phyloP scores from a whole-genome alignment of 1,140 invertebrate genomes.

The Proales similis region DNA sequence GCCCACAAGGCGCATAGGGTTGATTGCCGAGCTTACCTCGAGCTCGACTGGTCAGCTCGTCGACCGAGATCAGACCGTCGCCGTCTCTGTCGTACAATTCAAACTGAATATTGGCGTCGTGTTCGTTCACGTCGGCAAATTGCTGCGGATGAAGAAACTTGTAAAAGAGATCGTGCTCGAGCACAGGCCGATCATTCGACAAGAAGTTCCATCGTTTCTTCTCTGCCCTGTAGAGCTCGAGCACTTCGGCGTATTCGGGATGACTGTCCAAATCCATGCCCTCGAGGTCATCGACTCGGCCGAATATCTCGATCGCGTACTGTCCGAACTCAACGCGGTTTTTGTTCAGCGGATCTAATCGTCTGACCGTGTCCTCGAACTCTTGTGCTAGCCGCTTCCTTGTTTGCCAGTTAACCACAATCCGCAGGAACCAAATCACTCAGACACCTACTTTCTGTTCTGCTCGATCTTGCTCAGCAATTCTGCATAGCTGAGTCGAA shows the following conservation, averaged over 20 bases:
- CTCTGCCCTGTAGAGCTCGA: constrained; percentile 4
- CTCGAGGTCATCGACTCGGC: constrained; percentile 1
- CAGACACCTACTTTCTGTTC: too few relatives aligned
- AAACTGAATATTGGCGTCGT: not conserved
- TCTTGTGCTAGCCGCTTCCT: too few relatives aligned
- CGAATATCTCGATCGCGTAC: constrained; percentile 15
- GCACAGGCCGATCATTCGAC: not conserved
- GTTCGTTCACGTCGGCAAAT: constrained; percentile 6
- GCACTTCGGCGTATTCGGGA: not conserved
- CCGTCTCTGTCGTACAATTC: constrained; percentile 12
- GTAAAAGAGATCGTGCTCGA: constrained; percentile 4
- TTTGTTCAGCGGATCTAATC: too few relatives aligned
- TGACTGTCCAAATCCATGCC: not conserved
- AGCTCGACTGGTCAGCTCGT: too few relatives aligned
- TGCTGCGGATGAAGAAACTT: constrained; percentile 1
- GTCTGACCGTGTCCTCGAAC: too few relatives aligned
- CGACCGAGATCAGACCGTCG: constrained; percentile 2
- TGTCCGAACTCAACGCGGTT: not conserved
- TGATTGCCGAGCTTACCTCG: too few relatives aligned
- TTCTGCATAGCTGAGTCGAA: too few relatives aligned
- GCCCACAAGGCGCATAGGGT: too few relatives aligned
- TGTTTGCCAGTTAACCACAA: too few relatives aligned
- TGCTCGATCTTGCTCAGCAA: too few relatives aligned
- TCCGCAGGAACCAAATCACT: too few relatives aligned
- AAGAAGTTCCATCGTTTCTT: constrained; percentile 14